phyloP scores from a whole-genome alignment of 2,797 vertebrate species.

The Thalassophryne amazonica region DNA sequence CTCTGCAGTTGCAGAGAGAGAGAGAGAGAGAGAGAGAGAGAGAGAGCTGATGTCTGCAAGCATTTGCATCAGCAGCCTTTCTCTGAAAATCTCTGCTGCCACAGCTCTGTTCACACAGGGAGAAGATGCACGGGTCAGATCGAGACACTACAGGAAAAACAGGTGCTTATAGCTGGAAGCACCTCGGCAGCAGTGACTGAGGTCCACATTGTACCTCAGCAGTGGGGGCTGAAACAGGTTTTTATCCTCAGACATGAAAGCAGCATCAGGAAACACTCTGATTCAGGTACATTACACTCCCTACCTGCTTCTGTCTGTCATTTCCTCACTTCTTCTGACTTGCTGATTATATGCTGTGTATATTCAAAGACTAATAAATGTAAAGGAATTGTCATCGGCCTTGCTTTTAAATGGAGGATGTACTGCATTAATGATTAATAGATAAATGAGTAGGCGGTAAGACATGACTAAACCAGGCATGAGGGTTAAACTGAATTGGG shows the following conservation, averaged over 20 bases:
- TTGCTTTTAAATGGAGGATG: constrained; percentile 34
- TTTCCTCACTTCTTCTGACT: constrained; percentile 24
- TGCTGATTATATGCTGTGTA: constrained; percentile 11
- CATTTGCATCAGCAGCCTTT: constrained; percentile 60
- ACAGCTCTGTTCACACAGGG: constrained; percentile 44
- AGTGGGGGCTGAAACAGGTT: constrained; percentile 52
- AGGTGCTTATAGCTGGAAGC: constrained; percentile 33
- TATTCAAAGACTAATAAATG: constrained; percentile 8
- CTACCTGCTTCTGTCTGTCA: constrained; percentile 14
- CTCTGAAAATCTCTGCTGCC: constrained; percentile 46
- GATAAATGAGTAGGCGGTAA: constrained; percentile 54
- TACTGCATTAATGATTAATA: constrained; percentile 54
- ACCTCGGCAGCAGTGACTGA: constrained; percentile 60
- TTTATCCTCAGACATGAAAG: constrained; percentile 62
- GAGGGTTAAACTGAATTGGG: constrained; percentile 40
- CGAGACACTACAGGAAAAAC: constrained; percentile 38
- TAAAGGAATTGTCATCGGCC: constrained; percentile 8
- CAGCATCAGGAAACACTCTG: constrained; percentile 60
- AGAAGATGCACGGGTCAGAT: constrained; percentile 42
- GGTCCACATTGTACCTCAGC: constrained; percentile 55
- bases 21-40: constrained; percentile 51
- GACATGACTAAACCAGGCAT: constrained; percentile 55
- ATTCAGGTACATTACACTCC: constrained; percentile 58
- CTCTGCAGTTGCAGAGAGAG: constrained; percentile 73
- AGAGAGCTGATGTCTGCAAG: constrained; percentile 58